phyloP scores from a whole-genome alignment of 2,888 invertebrate species.

The Drosophila nigricruria region DNA sequence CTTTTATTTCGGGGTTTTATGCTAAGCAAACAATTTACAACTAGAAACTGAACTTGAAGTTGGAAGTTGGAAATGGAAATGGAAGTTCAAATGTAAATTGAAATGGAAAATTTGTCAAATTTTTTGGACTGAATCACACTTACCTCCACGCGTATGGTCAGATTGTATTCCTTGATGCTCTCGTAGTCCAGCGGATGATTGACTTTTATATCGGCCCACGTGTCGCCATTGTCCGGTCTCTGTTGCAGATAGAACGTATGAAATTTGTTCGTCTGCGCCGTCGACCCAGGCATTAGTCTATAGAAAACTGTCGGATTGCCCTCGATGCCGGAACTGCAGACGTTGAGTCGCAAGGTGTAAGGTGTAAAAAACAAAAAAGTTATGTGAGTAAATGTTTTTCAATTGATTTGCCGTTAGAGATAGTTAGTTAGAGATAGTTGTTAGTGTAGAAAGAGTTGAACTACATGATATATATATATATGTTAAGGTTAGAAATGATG shows the following conservation, averaged over 20 bases:
- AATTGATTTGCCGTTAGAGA: not conserved
- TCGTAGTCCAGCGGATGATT: conserved; percentile 98
- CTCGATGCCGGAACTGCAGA: conserved; percentile 95
- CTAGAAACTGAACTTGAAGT: conserved; percentile 2
- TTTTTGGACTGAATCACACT: conserved; percentile 76
- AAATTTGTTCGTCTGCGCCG: conserved; percentile 97
- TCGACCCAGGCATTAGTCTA: conserved; percentile 97
- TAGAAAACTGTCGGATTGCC: conserved; percentile 98
- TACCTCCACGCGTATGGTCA: conserved; percentile 98
- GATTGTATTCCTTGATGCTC: conserved; percentile 97
- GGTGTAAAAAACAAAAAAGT: not conserved
- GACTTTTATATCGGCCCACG: conserved; percentile 98
- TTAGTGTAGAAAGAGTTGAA: conserved; percentile 43
- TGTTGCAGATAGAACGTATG: conserved; percentile 98
- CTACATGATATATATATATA: conserved; percentile 53
- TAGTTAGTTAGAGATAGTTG: conserved; percentile 6
- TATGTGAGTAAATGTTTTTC: conserved; percentile 34
- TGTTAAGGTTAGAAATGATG: conserved; percentile 20
- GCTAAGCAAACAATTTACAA: conserved; percentile 27
- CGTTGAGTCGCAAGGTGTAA: conserved; percentile 22
- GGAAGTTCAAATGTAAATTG: not conserved
- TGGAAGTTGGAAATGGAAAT: not conserved
- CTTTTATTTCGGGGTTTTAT: conserved; percentile 11
- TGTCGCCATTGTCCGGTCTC: conserved; percentile 95
- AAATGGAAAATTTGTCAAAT: conserved; percentile 19